Base-by-base conservation (phyloP, 1,140 invertebrate species). In the Bombus picipes region DNA sequence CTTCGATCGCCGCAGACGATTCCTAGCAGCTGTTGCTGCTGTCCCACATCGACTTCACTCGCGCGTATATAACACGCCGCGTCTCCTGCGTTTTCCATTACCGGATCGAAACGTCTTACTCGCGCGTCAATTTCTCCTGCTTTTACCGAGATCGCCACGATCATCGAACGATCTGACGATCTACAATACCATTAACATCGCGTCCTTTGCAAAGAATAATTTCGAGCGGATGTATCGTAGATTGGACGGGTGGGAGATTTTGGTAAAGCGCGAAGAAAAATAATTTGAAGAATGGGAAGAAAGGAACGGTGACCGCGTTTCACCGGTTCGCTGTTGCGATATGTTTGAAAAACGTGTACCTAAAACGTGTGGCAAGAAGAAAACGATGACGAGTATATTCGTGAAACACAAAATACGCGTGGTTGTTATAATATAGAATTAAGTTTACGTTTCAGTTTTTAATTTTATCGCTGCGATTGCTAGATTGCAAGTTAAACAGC, bases 21-120 rank as follows among this genome's bases (percentile, higher is more conserved):
- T 88, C 78, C 87, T 77, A 88, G 81, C 91, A 92, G 91, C 87
- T 92, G 91, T 83, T 88, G 89, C 85, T 81, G 77, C 57, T 28
- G 9, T 78, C 76, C 87, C 91, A 89, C 89, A 88, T 89, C 83
- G 87, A 89, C 87, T 90, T 78, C 83, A 65, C 47, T 81, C 70
- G 62, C 81, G 59, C 25, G 25, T 47, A 18, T 1, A 39, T 85
- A 72, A 90, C 86, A 66, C 59, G 32, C 37, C 41, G 32, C 6
- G 34, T 15, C 41, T 65, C n/a, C 39, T n/a, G 73, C 47, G 37
- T 86, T 59, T 43, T 88, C 86, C 72, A 90, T 89, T 89, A 86
- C 37, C 22, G 62, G 85, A 87, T 88, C 89, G 43, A 85, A 90
- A 81, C 87, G 81, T 90, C 89, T 84, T 85, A 74, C 53, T 75